Evolutionary conservation across 1,140 invertebrate genomes (phyloP), one percentile per base, ranked within the genome.

Genomic region (Drosophila sproati): DNA sequence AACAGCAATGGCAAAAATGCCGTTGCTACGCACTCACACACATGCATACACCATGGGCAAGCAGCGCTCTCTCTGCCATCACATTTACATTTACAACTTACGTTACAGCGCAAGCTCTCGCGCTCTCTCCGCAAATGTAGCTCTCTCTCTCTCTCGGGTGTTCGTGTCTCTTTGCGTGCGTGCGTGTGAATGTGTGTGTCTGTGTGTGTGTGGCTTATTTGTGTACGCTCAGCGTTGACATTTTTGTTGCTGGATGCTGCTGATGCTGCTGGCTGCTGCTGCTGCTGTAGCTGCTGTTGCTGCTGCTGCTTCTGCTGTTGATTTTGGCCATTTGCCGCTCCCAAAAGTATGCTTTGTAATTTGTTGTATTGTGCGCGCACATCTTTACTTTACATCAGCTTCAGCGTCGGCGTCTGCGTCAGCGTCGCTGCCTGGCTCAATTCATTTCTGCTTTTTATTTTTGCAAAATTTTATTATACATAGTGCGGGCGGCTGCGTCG

Each of bases 261-360:
- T 72, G 61, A 20, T 48, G 51, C 35, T 64, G 39, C 31, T 57
- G 61, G 31, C 29, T 51, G 66, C 32, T 77, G 64, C 35, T 66
- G 29, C 47, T 77, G 61, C 41, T 62, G 72, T 12, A 12, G 56
- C 8, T 69, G 57, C 37, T 70, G 54, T 29, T 64, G 54, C 64
- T 75, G 64, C 29, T 60, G 50, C 57, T 55, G 61, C 37, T 69
- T 55, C 37, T 48, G 61, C 69, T 89, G 83, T 83, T 88, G 80
- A 82, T 88, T 88, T 88, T 74, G 85, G 85, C 80, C 85, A 88
- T 88, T 88, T 89, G 83, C 77, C 83, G 83, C 83, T 88, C 83
- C 83, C 83, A 87, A 88, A 87, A 87, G 83, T 88, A 80, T 89
- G 85, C 80, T 88, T 88, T 88, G 80, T 80, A 89, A 87, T 88